Conservation (phyloP, 2,888 invertebrate genomes). For the Rhaphigaster nebulosa region DNA sequence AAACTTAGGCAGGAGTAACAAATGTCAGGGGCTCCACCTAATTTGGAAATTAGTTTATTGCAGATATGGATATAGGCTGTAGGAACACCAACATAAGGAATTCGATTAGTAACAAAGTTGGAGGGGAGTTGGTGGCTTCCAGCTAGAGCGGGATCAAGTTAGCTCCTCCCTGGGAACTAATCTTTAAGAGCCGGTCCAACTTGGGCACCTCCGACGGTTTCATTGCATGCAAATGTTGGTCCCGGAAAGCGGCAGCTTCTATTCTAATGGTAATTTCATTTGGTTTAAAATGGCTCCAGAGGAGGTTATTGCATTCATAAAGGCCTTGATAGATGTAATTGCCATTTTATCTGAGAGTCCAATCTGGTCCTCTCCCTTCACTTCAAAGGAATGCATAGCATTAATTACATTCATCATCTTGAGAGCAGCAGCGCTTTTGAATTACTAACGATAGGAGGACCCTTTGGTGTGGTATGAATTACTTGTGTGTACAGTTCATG, state of each 20-base stretch:
- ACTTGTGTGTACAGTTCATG: background rate
- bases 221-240: constrained; percentile 6
- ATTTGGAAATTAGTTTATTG: background rate
- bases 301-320: constrained; percentile 11
- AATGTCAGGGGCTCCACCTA: background rate
- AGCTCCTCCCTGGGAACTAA: background rate
- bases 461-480: background rate
- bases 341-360: constrained; percentile 1
- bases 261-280: constrained; percentile 19
- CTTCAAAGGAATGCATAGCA: constrained; percentile 3
- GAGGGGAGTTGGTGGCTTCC: background rate
- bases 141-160: background rate
- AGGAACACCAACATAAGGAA: background rate
- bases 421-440: background rate
- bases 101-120: constrained; percentile 17
- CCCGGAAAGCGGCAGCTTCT: no score
- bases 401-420: background rate
- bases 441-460: background rate
- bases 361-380: background rate
- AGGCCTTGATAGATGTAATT: background rate
- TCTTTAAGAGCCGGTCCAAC: constrained; percentile 5
- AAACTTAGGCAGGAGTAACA: background rate
- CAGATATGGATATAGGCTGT: background rate
- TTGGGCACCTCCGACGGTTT: background rate
- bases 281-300: background rate